These are phyloP conservation scores for Notodonta ziczac DNA, from an alignment of 2,888 invertebrate species.

Conservation along the genomic window DNA sequence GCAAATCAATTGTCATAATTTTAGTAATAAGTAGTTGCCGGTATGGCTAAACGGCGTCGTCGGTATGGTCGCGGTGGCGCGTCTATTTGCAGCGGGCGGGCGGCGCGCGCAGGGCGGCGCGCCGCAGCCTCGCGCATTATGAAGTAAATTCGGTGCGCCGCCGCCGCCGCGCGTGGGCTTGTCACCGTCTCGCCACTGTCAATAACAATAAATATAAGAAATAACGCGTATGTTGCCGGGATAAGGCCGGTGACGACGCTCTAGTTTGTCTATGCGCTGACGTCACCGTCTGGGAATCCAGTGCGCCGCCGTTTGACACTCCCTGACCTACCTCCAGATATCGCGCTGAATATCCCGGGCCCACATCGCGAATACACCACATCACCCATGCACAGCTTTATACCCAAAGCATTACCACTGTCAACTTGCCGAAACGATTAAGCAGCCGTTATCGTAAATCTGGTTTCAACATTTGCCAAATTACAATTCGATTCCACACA, in stretches of 20 bases:
- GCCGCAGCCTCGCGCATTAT: constrained; percentile 48
- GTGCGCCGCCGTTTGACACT: constrained; percentile 58
- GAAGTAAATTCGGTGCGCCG: constrained; percentile 63
- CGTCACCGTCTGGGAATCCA: constrained; percentile 83
- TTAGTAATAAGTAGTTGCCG: neutral
- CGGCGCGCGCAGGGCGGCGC: constrained; percentile 54
- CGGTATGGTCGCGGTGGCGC: constrained; percentile 21
- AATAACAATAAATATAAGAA: constrained; percentile 81
- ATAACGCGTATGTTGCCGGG: constrained; percentile 76
- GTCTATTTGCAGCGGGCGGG: constrained; percentile 65
- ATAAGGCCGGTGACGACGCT: constrained; percentile 76
- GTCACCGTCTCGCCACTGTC: constrained; percentile 81
- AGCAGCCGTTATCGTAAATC: neutral
- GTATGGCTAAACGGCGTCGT: constrained; percentile 1
- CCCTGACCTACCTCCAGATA: constrained; percentile 81
- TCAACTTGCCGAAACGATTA: neutral
- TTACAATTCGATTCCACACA: neutral
- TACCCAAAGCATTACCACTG: neutral
- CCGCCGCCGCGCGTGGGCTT: constrained; percentile 69
- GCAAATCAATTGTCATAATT: too few species aligned
- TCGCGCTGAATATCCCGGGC: constrained; percentile 42
- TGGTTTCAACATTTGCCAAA: neutral
- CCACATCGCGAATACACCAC: constrained; percentile 5
- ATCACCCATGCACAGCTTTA: neutral
- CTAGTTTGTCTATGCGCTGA: constrained; percentile 80